Evolutionary conservation across 2,797 vertebrate species (phyloP), one percentile per base, ranked within the genome.

Genomic region (Paedocypris micromegethes): DNA sequence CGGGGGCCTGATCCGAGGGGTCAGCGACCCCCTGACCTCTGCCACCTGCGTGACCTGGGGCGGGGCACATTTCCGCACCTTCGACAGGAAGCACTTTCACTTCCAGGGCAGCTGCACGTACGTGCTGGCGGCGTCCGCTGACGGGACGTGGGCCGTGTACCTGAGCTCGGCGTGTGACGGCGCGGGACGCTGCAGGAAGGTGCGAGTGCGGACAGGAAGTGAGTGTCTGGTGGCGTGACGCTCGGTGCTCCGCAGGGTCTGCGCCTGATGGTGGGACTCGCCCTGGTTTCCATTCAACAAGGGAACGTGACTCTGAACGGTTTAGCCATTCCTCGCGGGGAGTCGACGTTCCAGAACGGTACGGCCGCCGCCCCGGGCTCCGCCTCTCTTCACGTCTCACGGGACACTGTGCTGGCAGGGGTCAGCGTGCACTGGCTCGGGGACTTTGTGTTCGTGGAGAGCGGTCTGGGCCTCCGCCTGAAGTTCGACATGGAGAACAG

Each of bases 371-470:
- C 23, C 23, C 23, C 23, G 23, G 23, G 23, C 23, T 23, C 23
- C 23, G 23, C 23, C 23, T 1, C 23, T 23, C 23, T 23, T 23
- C 23, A 23, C 23, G 23, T 23, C 23, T 23, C 23, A 23, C 23
- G 23, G 23, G 23, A 23, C 23, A 1, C 23, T 44, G 5, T 44
- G 59, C 9, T 4, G 2, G 38, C 41, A 98, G 94, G 94, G 9
- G 87, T 96, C 66, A 90, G 88, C 7, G 75, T 95, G 52, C 88
- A 87, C 4, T 97, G 94, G 95, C 85, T 92, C 1, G 96, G 94
- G 0, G 94, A 95, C 73, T 94, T 94, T 84, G 82, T 96, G 77
- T 91, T 94, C 5, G 86, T 97, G 81, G 93, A 91, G 0, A 94
- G 93, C 0, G 89, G 88, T 3, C 83, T 94, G 37, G 95, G 94